Base-by-base conservation (phyloP, 2,113 vertebrate species). In the Festucalex cinctus region DNA sequence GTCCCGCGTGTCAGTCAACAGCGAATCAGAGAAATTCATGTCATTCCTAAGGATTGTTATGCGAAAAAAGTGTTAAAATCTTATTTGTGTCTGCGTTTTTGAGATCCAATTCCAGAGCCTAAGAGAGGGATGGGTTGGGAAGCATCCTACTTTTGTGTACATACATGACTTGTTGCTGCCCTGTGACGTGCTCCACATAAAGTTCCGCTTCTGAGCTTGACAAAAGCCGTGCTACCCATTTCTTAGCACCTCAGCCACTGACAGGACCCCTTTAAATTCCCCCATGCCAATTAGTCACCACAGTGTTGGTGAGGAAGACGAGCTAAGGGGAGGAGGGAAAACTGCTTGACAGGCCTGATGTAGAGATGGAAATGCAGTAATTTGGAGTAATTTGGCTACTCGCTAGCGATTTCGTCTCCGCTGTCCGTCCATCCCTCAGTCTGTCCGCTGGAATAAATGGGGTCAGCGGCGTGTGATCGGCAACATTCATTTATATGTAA, bases 401-500 rank as follows among this genome's bases (percentile, higher is more conserved):
- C 80, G 86, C 85, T 77, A 85, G 83, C 80, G 85, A 57, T 57
- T 86, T 88, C 89, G 88, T 90, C 76, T 84, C 81, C 86, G 85
- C 90, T 88, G 89, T 83, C 92, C 87, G 89, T 91, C 91, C 91
- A 88, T 92, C 90, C 85, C 86, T 62, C 92, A 90, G 89, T 91
- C 89, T 88, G 88, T 92, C 90, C 82, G 79, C 90, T 80, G 86
- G 88, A 92, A 93, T 92, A 89, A 93, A 92, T 91, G 90, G 90
- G 91, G 92, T 93, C 91, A 92, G 90, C 88, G 74, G 89, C 78
- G 80, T 91, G 88, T 91, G 91, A 93, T 92, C 91, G 90, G 92
- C 92, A 93, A 93, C 92, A 91, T 93, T 93, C 92, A 93, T 92
- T 93, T 93, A 92, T 92, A 93, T 93, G 92, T 92, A 93, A 93